These are phyloP conservation scores for Erebia epiphron DNA, from an alignment of 2,888 invertebrate genomes.

Conservation along the genomic window DNA sequence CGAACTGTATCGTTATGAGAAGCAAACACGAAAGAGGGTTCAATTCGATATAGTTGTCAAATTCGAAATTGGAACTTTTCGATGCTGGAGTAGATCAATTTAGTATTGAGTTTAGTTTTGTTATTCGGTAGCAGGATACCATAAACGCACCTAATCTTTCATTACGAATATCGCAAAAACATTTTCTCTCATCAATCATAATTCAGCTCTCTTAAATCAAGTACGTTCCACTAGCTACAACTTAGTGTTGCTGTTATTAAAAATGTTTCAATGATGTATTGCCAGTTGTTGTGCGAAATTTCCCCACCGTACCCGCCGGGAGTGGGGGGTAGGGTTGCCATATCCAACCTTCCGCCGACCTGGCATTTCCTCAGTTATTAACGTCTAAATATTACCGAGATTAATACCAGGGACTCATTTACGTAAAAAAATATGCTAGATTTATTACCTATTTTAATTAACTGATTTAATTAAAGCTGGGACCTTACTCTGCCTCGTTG, in stretches of 20 bases:
- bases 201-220: constrained; percentile 38
- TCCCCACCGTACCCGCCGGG: constrained; percentile 43
- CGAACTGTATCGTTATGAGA: too few species aligned
- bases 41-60: too few species aligned
- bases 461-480: too few species aligned
- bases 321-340: constrained; percentile 38
- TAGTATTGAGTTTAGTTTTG: too few species aligned
- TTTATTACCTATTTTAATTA: too few species aligned
- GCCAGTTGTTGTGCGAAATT: constrained; percentile 67
- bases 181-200: constrained; percentile 38
- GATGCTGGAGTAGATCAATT: too few species aligned
- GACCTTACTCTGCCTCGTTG: too few species aligned
- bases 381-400: too few species aligned
- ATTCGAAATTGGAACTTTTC: too few species aligned
- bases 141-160: background rate
- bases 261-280: constrained; percentile 77
- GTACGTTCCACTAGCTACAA: constrained; percentile 37
- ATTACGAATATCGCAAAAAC: background rate
- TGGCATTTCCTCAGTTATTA: background rate
- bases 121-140: background rate
- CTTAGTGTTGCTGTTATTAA: constrained; percentile 63
- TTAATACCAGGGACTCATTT: too few species aligned
- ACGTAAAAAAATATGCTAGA: too few species aligned
- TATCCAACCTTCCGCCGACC: background rate
- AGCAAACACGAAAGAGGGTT: too few species aligned